phyloP scores from a whole-genome alignment of 2,797 vertebrate species.

The Rhabdophis nuchalis region DNA sequence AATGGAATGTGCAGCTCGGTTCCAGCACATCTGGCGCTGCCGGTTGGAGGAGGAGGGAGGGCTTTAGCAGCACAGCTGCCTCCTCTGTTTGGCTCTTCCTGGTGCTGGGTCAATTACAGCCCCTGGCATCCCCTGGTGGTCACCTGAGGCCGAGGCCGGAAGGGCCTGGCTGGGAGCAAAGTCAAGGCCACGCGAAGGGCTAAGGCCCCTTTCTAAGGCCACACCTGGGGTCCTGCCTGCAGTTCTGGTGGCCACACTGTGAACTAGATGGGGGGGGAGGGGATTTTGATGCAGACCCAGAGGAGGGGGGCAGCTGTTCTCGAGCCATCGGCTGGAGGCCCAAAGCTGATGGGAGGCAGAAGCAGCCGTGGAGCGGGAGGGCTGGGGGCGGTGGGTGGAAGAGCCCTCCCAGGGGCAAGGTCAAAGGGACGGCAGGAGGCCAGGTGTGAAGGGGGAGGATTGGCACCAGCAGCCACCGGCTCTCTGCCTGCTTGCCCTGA shows the following conservation, averaged over 20 bases:
- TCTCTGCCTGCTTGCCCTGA: neutral
- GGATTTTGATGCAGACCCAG: too few relatives aligned
- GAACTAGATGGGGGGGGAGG: neutral
- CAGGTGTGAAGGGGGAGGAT: neutral
- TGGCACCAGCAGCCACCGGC: neutral
- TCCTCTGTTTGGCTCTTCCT: neutral
- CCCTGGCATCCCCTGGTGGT: neutral
- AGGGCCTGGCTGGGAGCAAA: too few relatives aligned
- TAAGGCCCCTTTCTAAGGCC: neutral
- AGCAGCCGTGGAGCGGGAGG: neutral
- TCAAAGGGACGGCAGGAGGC: neutral
- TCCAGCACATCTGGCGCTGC: constrained; percentile 19
- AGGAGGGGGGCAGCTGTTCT: neutral
- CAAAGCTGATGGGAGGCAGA: neutral
- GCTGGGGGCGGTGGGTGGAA: neutral
- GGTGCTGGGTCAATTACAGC: neutral
- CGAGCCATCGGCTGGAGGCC: neutral
- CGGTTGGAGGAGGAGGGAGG: neutral
- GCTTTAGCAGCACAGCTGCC: neutral
- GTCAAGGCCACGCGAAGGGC: neutral
- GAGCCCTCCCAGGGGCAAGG: neutral
- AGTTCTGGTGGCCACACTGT: neutral
- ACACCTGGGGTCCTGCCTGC: neutral
- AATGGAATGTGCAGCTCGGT: neutral
- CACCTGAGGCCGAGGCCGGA: too few relatives aligned